A percentile compares a stretch with the other conserved stretches of the same genome.
Evolutionary conservation across 2,888 invertebrate species (phyloP).

Genomic region (Tupiocoris notatus): DNA sequence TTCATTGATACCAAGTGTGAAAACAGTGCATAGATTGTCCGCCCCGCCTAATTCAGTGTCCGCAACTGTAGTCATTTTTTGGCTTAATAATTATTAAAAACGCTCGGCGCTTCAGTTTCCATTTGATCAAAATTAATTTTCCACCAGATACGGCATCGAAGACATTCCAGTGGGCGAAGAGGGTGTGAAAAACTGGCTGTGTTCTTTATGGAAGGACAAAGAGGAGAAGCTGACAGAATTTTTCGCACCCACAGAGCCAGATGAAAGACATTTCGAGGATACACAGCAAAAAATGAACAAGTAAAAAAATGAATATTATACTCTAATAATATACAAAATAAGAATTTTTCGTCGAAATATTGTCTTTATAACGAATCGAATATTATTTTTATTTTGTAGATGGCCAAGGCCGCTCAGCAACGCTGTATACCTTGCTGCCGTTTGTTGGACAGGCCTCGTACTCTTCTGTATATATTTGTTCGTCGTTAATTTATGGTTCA

Average conservation of each 20-base stretch:
- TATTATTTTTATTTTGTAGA: background rate
- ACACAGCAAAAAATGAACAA: conserved; percentile 1
- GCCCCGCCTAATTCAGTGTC: too few relatives aligned
- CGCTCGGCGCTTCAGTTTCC: too few relatives aligned
- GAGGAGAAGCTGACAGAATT: conserved; percentile 45
- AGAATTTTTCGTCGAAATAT: too few relatives aligned
- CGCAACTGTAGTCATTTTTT: too few relatives aligned
- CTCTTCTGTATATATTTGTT: conserved; percentile 42
- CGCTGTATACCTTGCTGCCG: conserved; percentile 59
- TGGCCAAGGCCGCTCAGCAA: conserved; percentile 49
- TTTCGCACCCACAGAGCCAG: conserved; percentile 32
- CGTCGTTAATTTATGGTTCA: conserved; percentile 11
- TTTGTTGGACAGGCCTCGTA: conserved; percentile 62
- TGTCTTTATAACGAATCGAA: too few relatives aligned
- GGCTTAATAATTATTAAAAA: too few relatives aligned
- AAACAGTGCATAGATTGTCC: too few relatives aligned
- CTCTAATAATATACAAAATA: too few relatives aligned
- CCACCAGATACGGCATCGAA: conserved; percentile 37
- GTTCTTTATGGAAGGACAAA: conserved; percentile 38
- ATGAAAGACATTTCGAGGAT: conserved; percentile 6
- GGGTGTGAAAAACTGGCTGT: conserved; percentile 41
- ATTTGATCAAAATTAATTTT: background rate
- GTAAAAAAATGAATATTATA: too few relatives aligned
- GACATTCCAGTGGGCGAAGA: conserved; percentile 42
- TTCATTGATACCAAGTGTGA: too few relatives aligned